Percentiles rank a stretch among this genome's conserved stretches.
Conservation (phyloP, 2,797 vertebrate species). For the Enteromius trimaculatus region DNA sequence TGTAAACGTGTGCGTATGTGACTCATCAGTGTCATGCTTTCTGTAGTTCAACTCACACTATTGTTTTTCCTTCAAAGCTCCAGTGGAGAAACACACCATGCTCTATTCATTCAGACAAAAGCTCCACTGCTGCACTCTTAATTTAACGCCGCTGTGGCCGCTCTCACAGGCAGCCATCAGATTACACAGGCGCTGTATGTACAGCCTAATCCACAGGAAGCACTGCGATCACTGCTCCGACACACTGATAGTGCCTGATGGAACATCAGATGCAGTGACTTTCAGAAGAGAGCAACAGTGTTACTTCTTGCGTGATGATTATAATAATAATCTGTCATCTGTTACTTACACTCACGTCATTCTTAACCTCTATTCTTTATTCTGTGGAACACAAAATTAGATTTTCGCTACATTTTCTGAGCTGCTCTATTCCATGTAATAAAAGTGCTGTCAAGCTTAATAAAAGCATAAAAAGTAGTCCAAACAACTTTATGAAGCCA, state of each 20-base stretch:
- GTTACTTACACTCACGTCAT: background rate
- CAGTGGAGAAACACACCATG: conserved; percentile 26
- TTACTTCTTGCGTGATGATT: background rate
- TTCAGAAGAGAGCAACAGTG: background rate
- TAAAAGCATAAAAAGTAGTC: background rate
- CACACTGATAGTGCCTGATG: background rate
- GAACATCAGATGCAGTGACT: background rate
- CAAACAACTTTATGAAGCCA: background rate
- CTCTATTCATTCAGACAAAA: conserved; percentile 41
- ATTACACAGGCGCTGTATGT: conserved; percentile 49
- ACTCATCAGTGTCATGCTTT: background rate
- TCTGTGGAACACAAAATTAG: background rate
- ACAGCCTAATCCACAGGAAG: conserved; percentile 42
- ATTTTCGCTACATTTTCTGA: background rate
- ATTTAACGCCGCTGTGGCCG: conserved; percentile 37
- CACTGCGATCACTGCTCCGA: background rate
- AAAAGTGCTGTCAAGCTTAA: background rate
- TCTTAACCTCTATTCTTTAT: background rate
- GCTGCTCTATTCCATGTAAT: background rate
- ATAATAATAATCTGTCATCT: background rate
- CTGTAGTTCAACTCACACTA: conserved; percentile 9
- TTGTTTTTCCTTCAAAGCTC: background rate
- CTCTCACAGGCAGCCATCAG: conserved; percentile 31
- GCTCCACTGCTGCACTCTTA: conserved; percentile 31
- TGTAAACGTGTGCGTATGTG: conserved; percentile 1